These are phyloP conservation scores for Plectropomus leopardus DNA, from an alignment of 2,113 vertebrate species.

Conservation along the genomic window DNA sequence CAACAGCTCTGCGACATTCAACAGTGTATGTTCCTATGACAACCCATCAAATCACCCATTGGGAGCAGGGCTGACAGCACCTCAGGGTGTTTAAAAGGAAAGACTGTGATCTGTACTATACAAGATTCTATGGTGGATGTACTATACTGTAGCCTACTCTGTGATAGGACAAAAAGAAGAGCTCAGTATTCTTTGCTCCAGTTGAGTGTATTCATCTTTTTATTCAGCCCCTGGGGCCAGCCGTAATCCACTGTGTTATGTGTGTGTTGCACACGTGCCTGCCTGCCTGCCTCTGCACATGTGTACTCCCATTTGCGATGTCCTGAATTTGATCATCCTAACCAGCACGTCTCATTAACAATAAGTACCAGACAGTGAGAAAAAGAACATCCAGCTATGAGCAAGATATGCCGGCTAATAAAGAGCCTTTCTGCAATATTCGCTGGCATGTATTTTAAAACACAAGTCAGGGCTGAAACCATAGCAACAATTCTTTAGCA, in stretches of 20 bases:
- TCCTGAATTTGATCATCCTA: slow-evolving; percentile 57
- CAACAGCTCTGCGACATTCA: slow-evolving; percentile 53
- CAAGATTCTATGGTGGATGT: slow-evolving; percentile 37
- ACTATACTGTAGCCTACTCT: slow-evolving; percentile 12
- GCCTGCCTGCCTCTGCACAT: slow-evolving; percentile 47
- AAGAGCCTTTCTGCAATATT: slow-evolving; percentile 23
- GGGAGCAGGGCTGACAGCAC: slow-evolving; percentile 50
- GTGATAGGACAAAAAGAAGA: slow-evolving; percentile 41
- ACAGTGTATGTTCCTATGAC: slow-evolving; percentile 65
- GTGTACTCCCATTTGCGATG: slow-evolving; percentile 37
- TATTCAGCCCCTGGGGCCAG: slow-evolving; percentile 50
- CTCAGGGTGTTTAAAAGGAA: slow-evolving; percentile 56
- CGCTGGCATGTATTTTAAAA: slow-evolving; percentile 49
- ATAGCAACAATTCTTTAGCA: slow-evolving; percentile 61
- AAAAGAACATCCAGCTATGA: slow-evolving; percentile 16
- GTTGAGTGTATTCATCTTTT: slow-evolving; percentile 58
- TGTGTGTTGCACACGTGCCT: slow-evolving; percentile 15
- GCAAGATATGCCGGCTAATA: slow-evolving; percentile 39
- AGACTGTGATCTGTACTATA: slow-evolving; percentile 44
- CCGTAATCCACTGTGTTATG: slow-evolving; percentile 37
- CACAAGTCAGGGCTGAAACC: slow-evolving; percentile 56
- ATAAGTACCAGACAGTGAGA: background rate
- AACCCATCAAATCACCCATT: slow-evolving; percentile 59
- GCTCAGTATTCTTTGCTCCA: slow-evolving; percentile 39
- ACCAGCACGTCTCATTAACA: slow-evolving; percentile 29